Conservation (phyloP, 2,888 invertebrate species). For the Melitaea athalia region DNA sequence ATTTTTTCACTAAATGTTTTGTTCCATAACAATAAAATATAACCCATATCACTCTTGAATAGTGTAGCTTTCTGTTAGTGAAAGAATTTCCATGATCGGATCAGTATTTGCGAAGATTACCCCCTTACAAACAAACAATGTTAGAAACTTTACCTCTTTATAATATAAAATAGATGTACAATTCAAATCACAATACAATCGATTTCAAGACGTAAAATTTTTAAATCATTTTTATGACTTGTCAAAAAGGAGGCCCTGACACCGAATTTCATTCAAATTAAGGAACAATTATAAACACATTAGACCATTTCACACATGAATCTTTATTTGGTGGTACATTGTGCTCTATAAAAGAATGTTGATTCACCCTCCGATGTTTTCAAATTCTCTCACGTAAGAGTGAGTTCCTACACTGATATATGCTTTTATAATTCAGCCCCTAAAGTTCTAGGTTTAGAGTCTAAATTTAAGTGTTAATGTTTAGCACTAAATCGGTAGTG, state of each 20-base stretch:
- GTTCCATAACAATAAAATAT: no score
- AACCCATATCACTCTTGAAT: no score
- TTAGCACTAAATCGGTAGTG: conserved; percentile 26
- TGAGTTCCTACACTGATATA: conserved; percentile 24
- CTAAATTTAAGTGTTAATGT: conserved; percentile 8
- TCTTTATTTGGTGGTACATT: conserved; percentile 35
- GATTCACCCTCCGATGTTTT: conserved; percentile 45
- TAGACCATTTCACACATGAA: conserved; percentile 15
- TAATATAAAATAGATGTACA: no score
- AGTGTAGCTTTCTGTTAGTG: no score
- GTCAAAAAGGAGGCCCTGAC: not conserved
- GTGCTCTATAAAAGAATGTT: conserved; percentile 40
- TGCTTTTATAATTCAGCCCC: conserved; percentile 13
- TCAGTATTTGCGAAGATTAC: no score
- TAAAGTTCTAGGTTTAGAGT: not conserved
- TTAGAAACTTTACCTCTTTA: no score
- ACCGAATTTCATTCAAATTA: not conserved
- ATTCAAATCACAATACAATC: no score
- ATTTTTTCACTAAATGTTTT: no score
- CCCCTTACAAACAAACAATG: no score
- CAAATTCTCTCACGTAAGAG: conserved; percentile 46
- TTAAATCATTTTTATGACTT: no score
- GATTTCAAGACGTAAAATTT: no score
- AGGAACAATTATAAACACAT: not conserved
- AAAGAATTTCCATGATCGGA: no score